Evolutionary conservation across 92 coral and sea anemone species (phyloP).

Genomic region (Porites divaricata): DNA sequence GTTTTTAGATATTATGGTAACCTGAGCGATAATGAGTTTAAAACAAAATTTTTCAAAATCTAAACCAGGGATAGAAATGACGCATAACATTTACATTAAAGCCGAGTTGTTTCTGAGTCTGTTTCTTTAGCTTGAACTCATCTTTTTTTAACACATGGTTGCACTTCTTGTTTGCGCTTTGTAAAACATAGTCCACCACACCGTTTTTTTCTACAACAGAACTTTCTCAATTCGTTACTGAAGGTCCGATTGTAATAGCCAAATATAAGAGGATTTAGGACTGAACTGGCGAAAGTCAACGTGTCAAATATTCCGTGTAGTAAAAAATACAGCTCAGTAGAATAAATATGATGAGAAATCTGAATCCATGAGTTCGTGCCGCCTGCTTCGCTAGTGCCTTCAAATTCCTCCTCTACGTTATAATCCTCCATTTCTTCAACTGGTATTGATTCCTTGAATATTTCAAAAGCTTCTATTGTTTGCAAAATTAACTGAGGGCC

Average conservation of each 20-base stretch:
- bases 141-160: background rate
- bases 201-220: background rate
- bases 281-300: conserved; percentile 46
- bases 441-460: no score
- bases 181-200: background rate
- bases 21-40: no score
- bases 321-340: background rate
- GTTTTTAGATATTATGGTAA: no score
- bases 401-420: background rate
- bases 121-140: background rate
- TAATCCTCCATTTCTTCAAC: background rate
- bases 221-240: conserved; percentile 36
- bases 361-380: no score
- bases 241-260: conserved; percentile 41
- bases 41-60: no score
- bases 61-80: no score
- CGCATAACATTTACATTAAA: background rate
- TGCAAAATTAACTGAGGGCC: conserved; percentile 40
- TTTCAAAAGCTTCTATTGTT: background rate
- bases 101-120: background rate
- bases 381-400: background rate
- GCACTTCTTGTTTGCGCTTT: background rate
- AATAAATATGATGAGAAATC: background rate
- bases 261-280: conserved; percentile 57
- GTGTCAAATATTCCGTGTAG: background rate